Conservation (phyloP, 1,140 invertebrate species). For the Plodia interpunctella region DNA sequence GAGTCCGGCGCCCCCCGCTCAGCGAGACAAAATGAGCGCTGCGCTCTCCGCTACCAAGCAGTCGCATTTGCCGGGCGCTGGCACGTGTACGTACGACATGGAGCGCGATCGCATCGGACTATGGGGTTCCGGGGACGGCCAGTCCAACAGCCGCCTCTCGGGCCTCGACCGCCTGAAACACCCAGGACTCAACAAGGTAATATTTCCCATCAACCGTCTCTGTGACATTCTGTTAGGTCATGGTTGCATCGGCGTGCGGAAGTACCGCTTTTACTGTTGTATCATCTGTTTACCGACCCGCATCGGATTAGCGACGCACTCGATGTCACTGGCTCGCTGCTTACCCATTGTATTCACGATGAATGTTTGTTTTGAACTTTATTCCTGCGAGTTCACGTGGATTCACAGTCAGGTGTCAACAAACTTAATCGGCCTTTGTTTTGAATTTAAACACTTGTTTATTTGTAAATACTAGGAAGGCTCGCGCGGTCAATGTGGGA, state of each 20-base stretch:
- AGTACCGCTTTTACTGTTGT: slow-evolving; percentile 29
- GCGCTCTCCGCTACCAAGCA: slow-evolving; percentile 42
- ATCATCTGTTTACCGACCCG: slow-evolving; percentile 17
- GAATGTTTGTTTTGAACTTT: slow-evolving; percentile 42
- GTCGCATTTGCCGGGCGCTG: slow-evolving; percentile 44
- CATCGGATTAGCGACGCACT: slow-evolving; percentile 3
- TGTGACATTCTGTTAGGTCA: slow-evolving; percentile 49
- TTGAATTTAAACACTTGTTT: background rate
- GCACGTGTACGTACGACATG: slow-evolving; percentile 58
- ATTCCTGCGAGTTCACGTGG: slow-evolving; percentile 35
- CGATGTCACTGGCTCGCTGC: background rate
- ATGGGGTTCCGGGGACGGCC: slow-evolving; percentile 77
- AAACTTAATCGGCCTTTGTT: slow-evolving; percentile 6
- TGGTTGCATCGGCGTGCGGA: slow-evolving; percentile 39
- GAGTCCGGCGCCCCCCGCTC: slow-evolving; percentile 64
- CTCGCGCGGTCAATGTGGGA: too few relatives aligned
- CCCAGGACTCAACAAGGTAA: slow-evolving; percentile 87
- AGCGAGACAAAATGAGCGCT: slow-evolving; percentile 55
- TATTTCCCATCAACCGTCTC: slow-evolving; percentile 19
- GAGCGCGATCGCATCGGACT: slow-evolving; percentile 82
- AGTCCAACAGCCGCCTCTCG: slow-evolving; percentile 71
- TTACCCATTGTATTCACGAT: slow-evolving; percentile 21
- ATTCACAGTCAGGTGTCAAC: slow-evolving; percentile 27
- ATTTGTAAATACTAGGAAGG: too few relatives aligned
- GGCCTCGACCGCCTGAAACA: slow-evolving; percentile 87